phyloP scores from a whole-genome alignment of 2,113 vertebrate genomes.

The Noctilio leporinus region DNA sequence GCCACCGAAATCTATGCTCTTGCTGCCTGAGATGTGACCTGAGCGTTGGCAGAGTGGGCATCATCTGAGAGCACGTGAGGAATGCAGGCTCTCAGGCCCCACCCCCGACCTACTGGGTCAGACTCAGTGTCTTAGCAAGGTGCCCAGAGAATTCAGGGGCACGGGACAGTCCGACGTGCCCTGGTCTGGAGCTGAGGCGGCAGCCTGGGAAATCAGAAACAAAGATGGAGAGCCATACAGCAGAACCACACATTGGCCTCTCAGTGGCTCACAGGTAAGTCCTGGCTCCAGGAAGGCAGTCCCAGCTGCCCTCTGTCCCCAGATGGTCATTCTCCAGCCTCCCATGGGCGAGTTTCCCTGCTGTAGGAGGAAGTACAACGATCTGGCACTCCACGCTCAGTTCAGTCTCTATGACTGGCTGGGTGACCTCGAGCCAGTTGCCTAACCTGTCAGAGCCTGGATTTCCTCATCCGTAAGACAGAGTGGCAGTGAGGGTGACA shows the following conservation, averaged over 20 bases:
- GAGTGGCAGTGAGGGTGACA: neutral
- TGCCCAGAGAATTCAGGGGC: neutral
- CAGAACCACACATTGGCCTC: neutral
- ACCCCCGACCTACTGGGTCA: neutral
- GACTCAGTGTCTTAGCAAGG: neutral
- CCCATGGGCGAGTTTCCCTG: neutral
- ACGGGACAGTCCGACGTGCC: neutral
- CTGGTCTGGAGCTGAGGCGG: neutral
- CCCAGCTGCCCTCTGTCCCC: neutral
- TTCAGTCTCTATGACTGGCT: neutral
- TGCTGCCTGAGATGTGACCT: neutral
- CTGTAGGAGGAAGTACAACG: neutral
- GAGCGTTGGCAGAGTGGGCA: no score
- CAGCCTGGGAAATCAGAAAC: fast-evolving
- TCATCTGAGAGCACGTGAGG: neutral
- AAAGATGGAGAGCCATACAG: fast-evolving
- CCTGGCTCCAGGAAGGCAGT: neutral
- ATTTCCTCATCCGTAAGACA: neutral
- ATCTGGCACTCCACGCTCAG: neutral
- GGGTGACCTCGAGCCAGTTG: neutral
- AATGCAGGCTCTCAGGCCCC: neutral
- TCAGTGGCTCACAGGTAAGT: neutral
- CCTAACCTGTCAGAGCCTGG: neutral
- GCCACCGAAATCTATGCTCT: neutral
- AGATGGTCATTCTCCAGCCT: neutral